Percentiles rank a stretch among this genome's conserved stretches.
Conservation (phyloP, 2,888 invertebrate genomes). For the Mechanitis mazaeus region DNA sequence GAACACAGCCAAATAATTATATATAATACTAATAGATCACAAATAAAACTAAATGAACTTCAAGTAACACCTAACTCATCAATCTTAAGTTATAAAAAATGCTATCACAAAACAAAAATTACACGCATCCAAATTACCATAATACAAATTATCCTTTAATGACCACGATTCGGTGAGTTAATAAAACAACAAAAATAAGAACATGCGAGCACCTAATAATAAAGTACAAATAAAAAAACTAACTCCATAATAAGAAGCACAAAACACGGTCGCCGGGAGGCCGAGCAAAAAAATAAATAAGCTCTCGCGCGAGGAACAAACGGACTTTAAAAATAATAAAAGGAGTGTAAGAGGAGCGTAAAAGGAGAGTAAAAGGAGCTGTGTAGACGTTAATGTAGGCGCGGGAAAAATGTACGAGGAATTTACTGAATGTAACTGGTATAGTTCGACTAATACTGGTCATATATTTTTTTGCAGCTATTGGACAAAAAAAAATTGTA, state of each 20-base stretch:
- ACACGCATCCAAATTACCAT: conserved; percentile 75
- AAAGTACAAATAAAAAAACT: conserved; percentile 61
- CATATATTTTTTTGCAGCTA: too few species aligned
- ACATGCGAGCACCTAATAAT: conserved; percentile 74
- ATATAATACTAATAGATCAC: not conserved
- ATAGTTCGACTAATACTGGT: too few species aligned
- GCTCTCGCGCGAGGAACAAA: conserved; percentile 74
- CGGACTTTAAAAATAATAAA: conserved; percentile 76
- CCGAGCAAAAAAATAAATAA: conserved; percentile 74
- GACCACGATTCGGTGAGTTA: conserved; percentile 74
- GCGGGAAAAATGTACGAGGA: conserved; percentile 71
- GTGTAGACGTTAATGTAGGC: conserved; percentile 77
- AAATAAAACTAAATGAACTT: conserved; percentile 2
- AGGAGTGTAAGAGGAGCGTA: conserved; percentile 57
- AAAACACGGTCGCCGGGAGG: conserved; percentile 76
- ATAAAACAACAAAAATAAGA: conserved; percentile 62
- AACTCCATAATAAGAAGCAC: conserved; percentile 76
- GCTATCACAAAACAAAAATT: conserved; percentile 74
- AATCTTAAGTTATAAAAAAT: conserved; percentile 61
- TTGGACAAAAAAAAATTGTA: too few species aligned
- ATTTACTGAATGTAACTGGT: conserved; percentile 61
- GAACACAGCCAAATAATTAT: not conserved
- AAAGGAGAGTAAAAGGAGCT: conserved; percentile 77
- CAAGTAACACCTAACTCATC: conserved; percentile 43
- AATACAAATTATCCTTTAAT: conserved; percentile 77